Conservation (phyloP, 2,888 invertebrate species). For the Heliconius aoede region DNA sequence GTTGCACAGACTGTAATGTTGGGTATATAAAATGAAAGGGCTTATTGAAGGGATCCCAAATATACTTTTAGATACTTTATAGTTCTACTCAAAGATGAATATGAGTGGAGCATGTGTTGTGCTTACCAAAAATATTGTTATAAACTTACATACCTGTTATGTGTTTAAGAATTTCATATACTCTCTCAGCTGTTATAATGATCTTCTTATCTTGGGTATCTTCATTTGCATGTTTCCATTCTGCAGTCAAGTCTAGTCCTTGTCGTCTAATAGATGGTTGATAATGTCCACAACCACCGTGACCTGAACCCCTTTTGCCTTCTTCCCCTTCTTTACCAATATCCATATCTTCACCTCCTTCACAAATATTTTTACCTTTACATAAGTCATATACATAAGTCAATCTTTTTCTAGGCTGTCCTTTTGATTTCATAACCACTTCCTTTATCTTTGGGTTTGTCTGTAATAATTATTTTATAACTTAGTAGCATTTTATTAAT, state of each 20-base stretch:
- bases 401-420: constrained; percentile 96
- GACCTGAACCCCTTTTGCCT: constrained; percentile 84
- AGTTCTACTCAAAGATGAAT: background rate
- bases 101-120: background rate
- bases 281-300: constrained; percentile 99
- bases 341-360: constrained; percentile 99
- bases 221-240: constrained; percentile 99
- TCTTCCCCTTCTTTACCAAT: constrained; percentile 90
- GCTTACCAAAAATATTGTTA: background rate
- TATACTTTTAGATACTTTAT: too few species aligned
- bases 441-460: constrained; percentile 96
- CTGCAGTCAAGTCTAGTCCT: constrained; percentile 96
- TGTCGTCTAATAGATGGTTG: constrained; percentile 96
- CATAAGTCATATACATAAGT: constrained; percentile 98
- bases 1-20: background rate
- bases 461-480: constrained; percentile 76
- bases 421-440: constrained; percentile 97
- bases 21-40: background rate
- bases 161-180: constrained; percentile 98
- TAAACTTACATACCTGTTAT: constrained; percentile 83
- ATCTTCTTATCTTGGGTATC: constrained; percentile 99
- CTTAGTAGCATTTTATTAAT: constrained; percentile 13
- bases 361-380: constrained; percentile 98
- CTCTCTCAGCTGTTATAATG: constrained; percentile 95
- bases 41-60: background rate